Conservation (phyloP, 37 sponge, comb jelly and placozoan genomes). For the Tethya wilhelma region DNA sequence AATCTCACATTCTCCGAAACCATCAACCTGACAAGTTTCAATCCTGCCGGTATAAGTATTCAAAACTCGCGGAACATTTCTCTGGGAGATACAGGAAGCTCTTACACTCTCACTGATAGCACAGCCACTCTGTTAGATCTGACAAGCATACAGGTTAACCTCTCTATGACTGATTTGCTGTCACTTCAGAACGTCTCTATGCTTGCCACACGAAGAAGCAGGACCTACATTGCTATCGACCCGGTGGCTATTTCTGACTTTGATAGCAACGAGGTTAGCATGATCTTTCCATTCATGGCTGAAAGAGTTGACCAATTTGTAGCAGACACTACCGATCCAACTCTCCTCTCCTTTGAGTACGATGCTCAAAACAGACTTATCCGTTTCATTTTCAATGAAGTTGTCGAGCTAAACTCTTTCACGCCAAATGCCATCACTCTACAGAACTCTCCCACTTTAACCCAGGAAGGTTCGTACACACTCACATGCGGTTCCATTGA, state of each 20-base stretch:
- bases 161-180: conserved; percentile 44
- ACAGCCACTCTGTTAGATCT: conserved; percentile 8
- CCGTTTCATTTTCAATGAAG: conserved; percentile 79
- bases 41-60: conserved; percentile 53
- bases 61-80: conserved; percentile 61
- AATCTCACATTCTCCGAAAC: conserved; percentile 74
- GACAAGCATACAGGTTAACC: conserved; percentile 30
- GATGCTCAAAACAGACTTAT: conserved; percentile 64
- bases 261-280: conserved; percentile 30
- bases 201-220: conserved; percentile 56
- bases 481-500: conserved; percentile 32
- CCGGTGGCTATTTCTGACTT: conserved; percentile 57
- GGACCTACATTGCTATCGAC: conserved; percentile 46
- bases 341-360: conserved; percentile 49
- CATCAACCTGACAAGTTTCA: conserved; percentile 48
- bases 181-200: conserved; percentile 44
- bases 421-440: conserved; percentile 47
- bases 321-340: conserved; percentile 50
- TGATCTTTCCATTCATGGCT: conserved; percentile 23
- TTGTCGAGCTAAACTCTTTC: conserved; percentile 47
- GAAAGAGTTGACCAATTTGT: conserved; percentile 22
- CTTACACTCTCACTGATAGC: conserved; percentile 42
- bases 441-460: conserved; percentile 34
- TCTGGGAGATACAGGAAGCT: background rate
- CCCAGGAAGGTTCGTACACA: conserved; percentile 21